Evolutionary conservation across 2,888 invertebrate genomes (phyloP).

Genomic region (Frankliniella fusca): DNA sequence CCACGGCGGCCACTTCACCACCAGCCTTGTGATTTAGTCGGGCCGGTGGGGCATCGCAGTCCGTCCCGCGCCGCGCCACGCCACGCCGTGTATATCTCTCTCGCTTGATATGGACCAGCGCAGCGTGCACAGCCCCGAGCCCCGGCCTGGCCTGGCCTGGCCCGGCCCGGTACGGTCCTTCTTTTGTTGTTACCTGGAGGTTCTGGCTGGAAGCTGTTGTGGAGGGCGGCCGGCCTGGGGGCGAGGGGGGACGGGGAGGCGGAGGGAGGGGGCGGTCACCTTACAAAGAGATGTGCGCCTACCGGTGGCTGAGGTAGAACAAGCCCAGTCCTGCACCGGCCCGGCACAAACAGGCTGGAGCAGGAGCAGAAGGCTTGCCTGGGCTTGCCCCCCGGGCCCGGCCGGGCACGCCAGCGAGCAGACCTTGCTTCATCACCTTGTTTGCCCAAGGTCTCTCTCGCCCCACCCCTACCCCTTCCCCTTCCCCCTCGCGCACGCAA

Average conservation of each 20-base stretch:
- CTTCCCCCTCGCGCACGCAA: too few species aligned
- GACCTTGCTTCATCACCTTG: slow-evolving; percentile 22
- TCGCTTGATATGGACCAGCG: neutral
- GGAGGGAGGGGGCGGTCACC: neutral
- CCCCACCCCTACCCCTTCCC: neutral
- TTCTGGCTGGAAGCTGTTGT: neutral
- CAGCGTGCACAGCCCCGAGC: neutral
- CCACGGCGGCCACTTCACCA: neutral
- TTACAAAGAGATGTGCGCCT: slow-evolving; percentile 14
- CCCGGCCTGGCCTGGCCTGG: neutral
- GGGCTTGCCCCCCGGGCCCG: too few species aligned
- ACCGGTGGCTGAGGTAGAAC: neutral
- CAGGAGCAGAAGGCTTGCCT: neutral
- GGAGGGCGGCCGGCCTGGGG: neutral
- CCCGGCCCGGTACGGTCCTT: neutral
- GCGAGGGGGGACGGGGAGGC: neutral
- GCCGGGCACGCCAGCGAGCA: neutral
- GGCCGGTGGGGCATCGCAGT: neutral
- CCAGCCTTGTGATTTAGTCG: neutral
- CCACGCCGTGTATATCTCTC: neutral
- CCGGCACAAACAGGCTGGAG: too few species aligned
- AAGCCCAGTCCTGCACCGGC: too few species aligned
- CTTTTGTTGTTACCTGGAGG: slow-evolving; percentile 5
- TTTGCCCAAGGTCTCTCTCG: neutral
- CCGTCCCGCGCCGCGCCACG: neutral